Percentiles rank a stretch among this genome's conserved stretches.
Conservation (phyloP, 2,797 vertebrate genomes). For the Pseudomugil tenellus region DNA sequence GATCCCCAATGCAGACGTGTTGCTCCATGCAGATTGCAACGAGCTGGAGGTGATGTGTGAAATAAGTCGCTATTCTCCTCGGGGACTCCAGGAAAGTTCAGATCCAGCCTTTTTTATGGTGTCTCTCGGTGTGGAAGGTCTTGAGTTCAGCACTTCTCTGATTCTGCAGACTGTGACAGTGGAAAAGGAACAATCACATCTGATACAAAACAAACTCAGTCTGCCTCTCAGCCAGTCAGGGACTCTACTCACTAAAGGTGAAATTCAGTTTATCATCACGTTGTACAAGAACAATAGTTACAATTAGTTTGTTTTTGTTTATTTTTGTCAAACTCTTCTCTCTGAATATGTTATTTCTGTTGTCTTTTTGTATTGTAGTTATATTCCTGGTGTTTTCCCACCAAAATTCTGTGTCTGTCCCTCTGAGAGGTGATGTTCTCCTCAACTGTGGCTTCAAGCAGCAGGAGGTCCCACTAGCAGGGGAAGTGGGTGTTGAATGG, state of each 20-base stretch:
- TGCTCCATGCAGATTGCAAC: constrained; percentile 87
- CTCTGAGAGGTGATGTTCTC: constrained; percentile 72
- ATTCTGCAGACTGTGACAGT: constrained; percentile 75
- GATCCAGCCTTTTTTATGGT: constrained; percentile 76
- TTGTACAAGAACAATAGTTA: neutral
- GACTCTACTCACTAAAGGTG: constrained; percentile 79
- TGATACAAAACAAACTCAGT: constrained; percentile 74
- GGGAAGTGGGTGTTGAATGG: constrained; percentile 82
- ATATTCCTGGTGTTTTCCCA: constrained; percentile 85
- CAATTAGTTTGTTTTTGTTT: neutral
- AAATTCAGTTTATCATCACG: constrained; percentile 20
- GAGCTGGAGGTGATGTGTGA: constrained; percentile 85
- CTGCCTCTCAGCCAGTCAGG: constrained; percentile 81
- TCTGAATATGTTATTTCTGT: neutral
- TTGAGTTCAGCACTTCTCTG: constrained; percentile 78
- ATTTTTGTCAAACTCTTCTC: neutral
- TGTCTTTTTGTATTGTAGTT: constrained; percentile 71
- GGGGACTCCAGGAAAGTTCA: constrained; percentile 46
- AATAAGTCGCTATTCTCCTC: constrained; percentile 76
- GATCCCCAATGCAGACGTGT: constrained; percentile 77
- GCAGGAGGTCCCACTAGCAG: constrained; percentile 61
- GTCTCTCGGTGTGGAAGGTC: constrained; percentile 77
- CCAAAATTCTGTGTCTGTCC: constrained; percentile 65
- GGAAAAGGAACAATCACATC: constrained; percentile 44
- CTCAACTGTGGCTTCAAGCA: constrained; percentile 86